phyloP scores from a whole-genome alignment of 2,888 invertebrate genomes.

The Plagodis dolabraria region DNA sequence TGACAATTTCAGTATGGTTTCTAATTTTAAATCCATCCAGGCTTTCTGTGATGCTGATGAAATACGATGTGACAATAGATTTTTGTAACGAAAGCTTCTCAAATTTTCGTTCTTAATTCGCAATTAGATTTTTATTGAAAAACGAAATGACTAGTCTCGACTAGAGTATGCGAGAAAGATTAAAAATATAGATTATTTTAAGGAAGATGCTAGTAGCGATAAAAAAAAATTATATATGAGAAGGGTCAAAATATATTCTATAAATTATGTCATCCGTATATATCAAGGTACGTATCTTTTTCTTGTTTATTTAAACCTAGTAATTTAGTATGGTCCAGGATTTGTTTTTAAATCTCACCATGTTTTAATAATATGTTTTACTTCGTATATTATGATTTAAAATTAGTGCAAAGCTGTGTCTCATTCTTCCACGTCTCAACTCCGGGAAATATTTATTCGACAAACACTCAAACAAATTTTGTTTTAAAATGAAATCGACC shows the following conservation, averaged over 20 bases:
- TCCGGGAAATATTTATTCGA: slow-evolving; percentile 38
- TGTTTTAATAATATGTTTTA: slow-evolving; percentile 10
- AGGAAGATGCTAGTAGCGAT: too few species aligned
- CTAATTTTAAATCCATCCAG: slow-evolving; percentile 22
- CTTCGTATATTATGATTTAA: slow-evolving; percentile 21
- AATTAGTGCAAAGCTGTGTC: slow-evolving; percentile 27
- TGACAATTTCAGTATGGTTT: slow-evolving; percentile 34
- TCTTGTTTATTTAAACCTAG: background rate
- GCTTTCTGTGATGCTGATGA: background rate
- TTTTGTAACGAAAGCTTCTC: too few species aligned
- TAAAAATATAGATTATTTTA: too few species aligned
- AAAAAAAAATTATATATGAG: too few species aligned
- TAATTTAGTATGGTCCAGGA: slow-evolving; percentile 7
- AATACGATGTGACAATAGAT: background rate
- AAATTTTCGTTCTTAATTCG: too few species aligned
- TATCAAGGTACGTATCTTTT: background rate
- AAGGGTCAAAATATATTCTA: too few species aligned
- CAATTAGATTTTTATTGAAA: too few species aligned
- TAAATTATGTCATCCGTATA: too few species aligned
- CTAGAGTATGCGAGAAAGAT: too few species aligned
- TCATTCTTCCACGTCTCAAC: slow-evolving; percentile 27
- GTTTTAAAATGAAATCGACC: slow-evolving; percentile 58
- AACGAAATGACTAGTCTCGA: too few species aligned
- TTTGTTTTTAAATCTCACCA: slow-evolving; percentile 3
- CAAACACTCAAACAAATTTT: slow-evolving; percentile 49